Evolutionary conservation across 2,797 vertebrate genomes (phyloP), one percentile per base, ranked within the genome.

Genomic region (Threskiornis aethiopicus): DNA sequence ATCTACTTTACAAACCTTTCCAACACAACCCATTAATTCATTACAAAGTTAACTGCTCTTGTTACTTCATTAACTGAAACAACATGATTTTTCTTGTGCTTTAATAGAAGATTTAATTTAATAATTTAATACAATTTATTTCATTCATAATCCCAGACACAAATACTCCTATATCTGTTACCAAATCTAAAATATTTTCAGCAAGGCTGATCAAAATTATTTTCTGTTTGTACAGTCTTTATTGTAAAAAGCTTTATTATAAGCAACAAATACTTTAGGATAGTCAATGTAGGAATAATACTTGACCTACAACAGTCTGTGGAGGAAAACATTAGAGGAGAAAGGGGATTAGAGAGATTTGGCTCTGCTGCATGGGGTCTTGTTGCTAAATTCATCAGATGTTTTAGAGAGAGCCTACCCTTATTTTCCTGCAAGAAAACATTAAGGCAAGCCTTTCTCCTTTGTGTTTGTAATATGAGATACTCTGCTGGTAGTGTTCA

Each of bases 31-130:
- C 88, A 93, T 95, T 93, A 89, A 92, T 69, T 88, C 66, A 69
- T 93, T 90, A 95, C 61, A 79, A 96, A 80, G 72, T 91, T 97
- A 96, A 92, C 91, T 85, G 47, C 22, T 97, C 39, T 79, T 87
- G 51, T 89, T 92, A 76, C 90, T 88, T 95, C 82, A 90, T 95
- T 94, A 78, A 79, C 73, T 80, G 81, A 93, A 97, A 89, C 55
- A 73, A 93, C 89, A 70, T 7, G 10, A 82, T 79, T 95, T 91
- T 96, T 77, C 88, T 83, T 83, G 51, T 70, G 65, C 33, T 93
- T 93, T 89, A 96, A 76, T 70, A 59, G 59, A 77, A 87, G 59
- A 93, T 79, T 73, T 17, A 84, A 95, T 91, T 88, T 84, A 90
- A 73, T 69, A 93, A 84, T 89, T 87, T 79, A 73, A 70, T 89